Evolutionary conservation across 2,113 vertebrate genomes (phyloP).

Genomic region (Lontra canadensis): DNA sequence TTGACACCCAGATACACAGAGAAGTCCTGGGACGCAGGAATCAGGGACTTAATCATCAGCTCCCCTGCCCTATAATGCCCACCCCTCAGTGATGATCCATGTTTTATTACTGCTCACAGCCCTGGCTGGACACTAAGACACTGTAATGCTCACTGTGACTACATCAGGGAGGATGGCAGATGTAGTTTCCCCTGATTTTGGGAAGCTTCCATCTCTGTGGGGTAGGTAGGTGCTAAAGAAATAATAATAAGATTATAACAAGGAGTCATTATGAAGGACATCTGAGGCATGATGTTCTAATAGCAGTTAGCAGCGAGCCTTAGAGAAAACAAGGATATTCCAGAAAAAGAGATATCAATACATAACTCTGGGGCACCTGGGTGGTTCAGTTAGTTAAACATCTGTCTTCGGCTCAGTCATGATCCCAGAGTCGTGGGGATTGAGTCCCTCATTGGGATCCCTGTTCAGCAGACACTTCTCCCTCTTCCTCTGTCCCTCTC

Average conservation of each 20-base stretch:
- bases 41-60: background rate
- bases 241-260: background rate
- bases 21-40: background rate
- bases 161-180: background rate
- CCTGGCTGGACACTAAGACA: too few species aligned
- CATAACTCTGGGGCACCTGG: background rate
- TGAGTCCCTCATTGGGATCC: too few species aligned
- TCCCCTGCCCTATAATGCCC: background rate
- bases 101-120: background rate
- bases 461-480: too few species aligned
- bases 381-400: too few species aligned
- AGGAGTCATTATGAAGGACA: background rate
- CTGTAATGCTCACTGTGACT: background rate
- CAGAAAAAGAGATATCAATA: background rate
- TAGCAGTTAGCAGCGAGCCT: background rate
- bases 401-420: too few species aligned
- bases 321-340: background rate
- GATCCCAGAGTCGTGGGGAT: too few species aligned
- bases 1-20: background rate
- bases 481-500: too few species aligned
- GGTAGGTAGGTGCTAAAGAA: background rate
- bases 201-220: background rate
- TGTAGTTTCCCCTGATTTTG: fast-evolving
- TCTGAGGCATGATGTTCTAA: background rate
- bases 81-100: background rate